These are phyloP conservation scores for Brachypodius melanocephalos DNA, from an alignment of 2,113 vertebrate genomes.

Conservation along the genomic window DNA sequence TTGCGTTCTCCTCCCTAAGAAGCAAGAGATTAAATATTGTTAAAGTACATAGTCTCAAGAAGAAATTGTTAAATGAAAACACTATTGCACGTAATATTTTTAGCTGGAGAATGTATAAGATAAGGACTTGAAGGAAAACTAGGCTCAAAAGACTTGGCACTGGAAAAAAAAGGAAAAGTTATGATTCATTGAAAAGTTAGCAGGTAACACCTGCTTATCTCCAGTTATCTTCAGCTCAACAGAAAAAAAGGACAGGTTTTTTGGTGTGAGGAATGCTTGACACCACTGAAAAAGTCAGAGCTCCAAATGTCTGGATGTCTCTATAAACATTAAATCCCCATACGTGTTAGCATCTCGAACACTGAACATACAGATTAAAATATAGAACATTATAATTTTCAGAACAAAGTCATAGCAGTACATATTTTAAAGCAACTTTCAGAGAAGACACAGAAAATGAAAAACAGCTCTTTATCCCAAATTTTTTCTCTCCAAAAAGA, in stretches of 20 bases:
- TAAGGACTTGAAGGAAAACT: background rate
- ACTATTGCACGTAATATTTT: background rate
- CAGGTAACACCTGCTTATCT: background rate
- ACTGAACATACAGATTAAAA: background rate
- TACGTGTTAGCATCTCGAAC: background rate
- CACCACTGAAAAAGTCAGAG: background rate
- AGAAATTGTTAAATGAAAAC: background rate
- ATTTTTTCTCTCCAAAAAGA: background rate
- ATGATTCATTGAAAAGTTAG: background rate
- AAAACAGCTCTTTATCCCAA: background rate
- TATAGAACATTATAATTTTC: background rate
- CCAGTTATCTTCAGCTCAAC: background rate
- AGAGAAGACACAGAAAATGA: background rate
- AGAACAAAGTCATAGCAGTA: background rate
- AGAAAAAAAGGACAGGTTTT: background rate
- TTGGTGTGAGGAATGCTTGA: background rate
- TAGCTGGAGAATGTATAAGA: background rate
- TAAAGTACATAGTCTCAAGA: background rate
- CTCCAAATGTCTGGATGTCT: background rate
- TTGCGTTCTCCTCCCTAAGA: constrained; percentile 66
- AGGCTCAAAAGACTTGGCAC: background rate
- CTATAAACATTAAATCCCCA: background rate
- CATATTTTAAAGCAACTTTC: background rate
- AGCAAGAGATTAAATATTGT: background rate
- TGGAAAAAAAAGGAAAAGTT: background rate